Percentiles rank a stretch among this genome's conserved stretches.
Evolutionary conservation across 2,113 vertebrate species (phyloP).

Genomic region (Ciconia maguari): DNA sequence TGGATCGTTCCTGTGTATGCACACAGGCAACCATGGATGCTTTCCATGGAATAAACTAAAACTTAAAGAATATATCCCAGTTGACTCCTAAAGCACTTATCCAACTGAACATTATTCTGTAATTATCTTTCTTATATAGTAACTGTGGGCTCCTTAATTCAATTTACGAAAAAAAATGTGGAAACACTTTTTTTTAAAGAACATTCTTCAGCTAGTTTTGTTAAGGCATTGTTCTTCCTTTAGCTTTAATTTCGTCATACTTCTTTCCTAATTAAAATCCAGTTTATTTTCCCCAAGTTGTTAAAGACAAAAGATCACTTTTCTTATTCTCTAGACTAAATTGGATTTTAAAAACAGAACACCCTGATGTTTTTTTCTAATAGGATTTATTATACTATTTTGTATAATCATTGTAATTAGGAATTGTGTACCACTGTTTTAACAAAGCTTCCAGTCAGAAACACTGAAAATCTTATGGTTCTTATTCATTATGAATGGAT

Average conservation of each 20-base stretch:
- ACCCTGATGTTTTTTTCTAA: slow-evolving; percentile 7
- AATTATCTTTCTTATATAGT: background rate
- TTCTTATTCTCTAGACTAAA: slow-evolving; percentile 3
- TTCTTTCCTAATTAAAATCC: slow-evolving; percentile 59
- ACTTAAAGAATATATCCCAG: background rate
- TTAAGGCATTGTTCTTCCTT: slow-evolving; percentile 1
- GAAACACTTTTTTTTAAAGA: background rate
- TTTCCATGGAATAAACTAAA: background rate
- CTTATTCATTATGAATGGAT: background rate
- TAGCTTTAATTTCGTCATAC: slow-evolving; percentile 19
- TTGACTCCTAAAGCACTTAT: background rate
- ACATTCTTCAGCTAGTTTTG: background rate
- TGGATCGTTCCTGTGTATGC: background rate
- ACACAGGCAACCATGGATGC: background rate
- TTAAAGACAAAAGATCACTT: slow-evolving; percentile 31
- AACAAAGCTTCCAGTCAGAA: background rate
- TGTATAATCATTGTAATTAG: slow-evolving; percentile 14
- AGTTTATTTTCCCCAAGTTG: slow-evolving; percentile 46
- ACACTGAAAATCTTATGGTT: background rate
- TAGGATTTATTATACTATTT: slow-evolving; percentile 17
- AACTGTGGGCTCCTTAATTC: slow-evolving; percentile 5
- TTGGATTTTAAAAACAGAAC: slow-evolving; percentile 29
- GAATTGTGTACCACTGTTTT: background rate
- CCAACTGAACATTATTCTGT: background rate
- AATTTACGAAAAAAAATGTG: background rate